Base-by-base conservation (phyloP, 2,113 vertebrate species). In the Syrmaticus mikado region DNA sequence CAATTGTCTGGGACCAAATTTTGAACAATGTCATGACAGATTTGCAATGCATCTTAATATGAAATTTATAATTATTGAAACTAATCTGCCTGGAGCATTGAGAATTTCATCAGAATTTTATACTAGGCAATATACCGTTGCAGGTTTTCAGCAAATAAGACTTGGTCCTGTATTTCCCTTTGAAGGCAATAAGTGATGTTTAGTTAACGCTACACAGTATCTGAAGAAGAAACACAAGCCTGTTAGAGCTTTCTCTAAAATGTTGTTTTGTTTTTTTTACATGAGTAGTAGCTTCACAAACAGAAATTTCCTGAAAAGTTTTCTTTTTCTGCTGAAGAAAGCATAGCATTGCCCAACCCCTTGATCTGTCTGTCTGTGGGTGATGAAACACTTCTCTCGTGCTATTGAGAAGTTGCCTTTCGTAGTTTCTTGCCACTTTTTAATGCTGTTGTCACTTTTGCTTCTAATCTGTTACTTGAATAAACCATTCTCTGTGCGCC, bases 381-480 rank as follows among this genome's bases (percentile, higher is more conserved):
- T 89, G 62, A 52, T 91, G 62, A 92, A 93, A 89, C 14, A 40
- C 64, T 96, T 93, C 79, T 95, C 82, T 94, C 65, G 77, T 80
- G 71, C 32, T 92, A 87, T 48, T 77, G 79, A 94, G 71, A 87
- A 92, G 91, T 85, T 80, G 72, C 87, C 52, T 89, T 89, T 92
- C 89, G 58, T 82, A 80, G 52, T 85, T 89, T 89, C 72, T 92
- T 95, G 85, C 82, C 72, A 89, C 85, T 95, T 68, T 91, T 91
- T 95, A 95, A 57, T 90, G 82, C 87, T 95, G 24, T 92, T 92
- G 72, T 95, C 89, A 92, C 74, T 93, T 91, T 94, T 95, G 71
- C 95, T 95, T 94, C 89, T 93, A 73, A 88, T 94, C 74, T 94
- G n/a, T 93, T 92, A 40, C 75, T 91, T 91, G 89, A 91, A 89